Evolutionary conservation across 2,113 vertebrate species (phyloP).

Genomic region (Castor canadensis): DNA sequence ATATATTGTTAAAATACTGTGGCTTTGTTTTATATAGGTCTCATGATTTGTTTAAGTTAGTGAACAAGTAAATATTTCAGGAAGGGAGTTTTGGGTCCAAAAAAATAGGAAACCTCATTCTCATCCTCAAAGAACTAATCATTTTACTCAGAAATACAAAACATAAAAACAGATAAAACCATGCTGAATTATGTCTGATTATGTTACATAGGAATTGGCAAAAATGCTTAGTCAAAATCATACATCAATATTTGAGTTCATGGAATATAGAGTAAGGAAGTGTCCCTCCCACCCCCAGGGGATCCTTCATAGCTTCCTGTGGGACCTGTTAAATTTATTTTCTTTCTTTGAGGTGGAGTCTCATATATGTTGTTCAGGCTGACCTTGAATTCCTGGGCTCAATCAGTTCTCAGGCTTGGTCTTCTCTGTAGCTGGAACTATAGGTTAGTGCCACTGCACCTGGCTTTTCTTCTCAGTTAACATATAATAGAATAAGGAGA

Average conservation of each 20-base stretch:
- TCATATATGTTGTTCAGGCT: too few relatives aligned
- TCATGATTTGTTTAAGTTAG: neutral
- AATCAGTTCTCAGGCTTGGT: too few relatives aligned
- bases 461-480: neutral
- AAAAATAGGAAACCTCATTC: constrained; percentile 11
- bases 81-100: neutral
- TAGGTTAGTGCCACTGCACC: too few relatives aligned
- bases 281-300: too few relatives aligned
- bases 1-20: constrained; percentile 4
- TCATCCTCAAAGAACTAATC: neutral
- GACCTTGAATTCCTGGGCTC: too few relatives aligned
- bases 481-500: neutral
- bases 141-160: neutral
- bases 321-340: too few relatives aligned
- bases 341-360: too few relatives aligned
- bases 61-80: neutral
- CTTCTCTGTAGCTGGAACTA: too few relatives aligned
- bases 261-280: neutral
- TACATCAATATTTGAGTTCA: neutral
- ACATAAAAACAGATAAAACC: neutral
- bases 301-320: neutral
- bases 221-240: constrained; percentile 15
- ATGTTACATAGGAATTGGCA: constrained; percentile 6
- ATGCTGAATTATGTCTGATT: constrained; percentile 30
- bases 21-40: constrained; percentile 5